These are phyloP conservation scores for Bubo scandiacus DNA, from an alignment of 2,113 vertebrate species.

Conservation along the genomic window DNA sequence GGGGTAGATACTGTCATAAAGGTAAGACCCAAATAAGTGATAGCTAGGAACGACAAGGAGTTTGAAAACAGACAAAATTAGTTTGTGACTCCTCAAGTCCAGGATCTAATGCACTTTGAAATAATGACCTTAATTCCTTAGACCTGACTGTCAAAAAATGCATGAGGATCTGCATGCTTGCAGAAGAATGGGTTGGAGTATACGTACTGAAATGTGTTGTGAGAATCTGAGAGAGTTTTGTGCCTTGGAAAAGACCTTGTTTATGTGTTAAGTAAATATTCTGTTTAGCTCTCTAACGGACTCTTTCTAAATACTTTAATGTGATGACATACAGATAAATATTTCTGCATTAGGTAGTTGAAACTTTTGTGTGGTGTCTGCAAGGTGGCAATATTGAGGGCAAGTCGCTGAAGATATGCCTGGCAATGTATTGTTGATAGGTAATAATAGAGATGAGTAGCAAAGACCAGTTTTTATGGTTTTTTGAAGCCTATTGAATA, in stretches of 20 bases:
- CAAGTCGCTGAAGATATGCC: background rate
- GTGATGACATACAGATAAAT: background rate
- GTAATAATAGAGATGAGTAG: background rate
- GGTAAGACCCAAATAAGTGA: slow-evolving; percentile 29
- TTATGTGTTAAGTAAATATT: background rate
- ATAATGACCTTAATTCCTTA: background rate
- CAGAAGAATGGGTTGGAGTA: background rate
- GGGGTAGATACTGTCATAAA: slow-evolving; percentile 86
- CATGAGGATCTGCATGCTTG: background rate
- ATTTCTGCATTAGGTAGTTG: background rate
- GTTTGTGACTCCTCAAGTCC: background rate
- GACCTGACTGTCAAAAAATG: background rate
- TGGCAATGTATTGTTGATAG: background rate
- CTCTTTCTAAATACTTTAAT: background rate
- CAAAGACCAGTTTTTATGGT: background rate
- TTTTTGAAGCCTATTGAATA: background rate
- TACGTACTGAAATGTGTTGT: background rate
- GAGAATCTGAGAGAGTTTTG: background rate
- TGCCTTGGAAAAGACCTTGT: background rate
- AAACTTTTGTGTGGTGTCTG: background rate
- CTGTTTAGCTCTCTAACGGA: background rate
- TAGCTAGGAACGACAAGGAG: background rate
- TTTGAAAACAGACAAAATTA: background rate
- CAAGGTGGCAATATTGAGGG: background rate
- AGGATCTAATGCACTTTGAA: background rate